Conservation (phyloP, 2,113 vertebrate genomes). For the Chaetops frenatus region DNA sequence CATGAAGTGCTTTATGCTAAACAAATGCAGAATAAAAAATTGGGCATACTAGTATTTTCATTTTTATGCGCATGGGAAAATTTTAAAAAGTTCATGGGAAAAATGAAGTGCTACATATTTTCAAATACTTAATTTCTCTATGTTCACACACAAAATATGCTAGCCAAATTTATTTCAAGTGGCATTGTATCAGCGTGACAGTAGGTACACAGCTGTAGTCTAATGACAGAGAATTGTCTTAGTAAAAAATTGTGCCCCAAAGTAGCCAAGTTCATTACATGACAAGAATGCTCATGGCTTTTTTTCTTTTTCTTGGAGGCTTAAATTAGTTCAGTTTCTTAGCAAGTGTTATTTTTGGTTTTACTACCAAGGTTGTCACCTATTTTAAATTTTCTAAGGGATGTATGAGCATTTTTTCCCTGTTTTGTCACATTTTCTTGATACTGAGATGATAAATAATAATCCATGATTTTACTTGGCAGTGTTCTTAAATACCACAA, state of each 20-base stretch:
- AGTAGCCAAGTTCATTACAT: neutral
- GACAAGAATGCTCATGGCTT: neutral
- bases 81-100: neutral
- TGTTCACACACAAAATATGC: neutral
- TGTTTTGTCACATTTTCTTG: neutral
- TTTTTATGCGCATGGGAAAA: conserved; percentile 18
- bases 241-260: neutral
- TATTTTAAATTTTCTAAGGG: neutral
- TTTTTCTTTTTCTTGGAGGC: neutral
- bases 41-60: neutral
- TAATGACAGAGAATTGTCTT: neutral
- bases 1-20: neutral
- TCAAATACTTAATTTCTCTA: neutral
- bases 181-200: neutral
- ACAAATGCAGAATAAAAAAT: conserved; percentile 3
- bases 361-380: neutral
- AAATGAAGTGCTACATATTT: neutral
- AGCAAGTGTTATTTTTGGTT: neutral
- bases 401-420: neutral
- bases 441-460: conserved; percentile 21
- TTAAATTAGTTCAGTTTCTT: neutral
- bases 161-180: neutral
- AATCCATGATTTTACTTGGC: conserved; percentile 23
- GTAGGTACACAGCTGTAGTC: neutral
- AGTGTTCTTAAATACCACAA: neutral